Evolutionary conservation across 1,140 invertebrate species (phyloP), one percentile per base, ranked within the genome.

Genomic region (Aradophagus sp.): DNA sequence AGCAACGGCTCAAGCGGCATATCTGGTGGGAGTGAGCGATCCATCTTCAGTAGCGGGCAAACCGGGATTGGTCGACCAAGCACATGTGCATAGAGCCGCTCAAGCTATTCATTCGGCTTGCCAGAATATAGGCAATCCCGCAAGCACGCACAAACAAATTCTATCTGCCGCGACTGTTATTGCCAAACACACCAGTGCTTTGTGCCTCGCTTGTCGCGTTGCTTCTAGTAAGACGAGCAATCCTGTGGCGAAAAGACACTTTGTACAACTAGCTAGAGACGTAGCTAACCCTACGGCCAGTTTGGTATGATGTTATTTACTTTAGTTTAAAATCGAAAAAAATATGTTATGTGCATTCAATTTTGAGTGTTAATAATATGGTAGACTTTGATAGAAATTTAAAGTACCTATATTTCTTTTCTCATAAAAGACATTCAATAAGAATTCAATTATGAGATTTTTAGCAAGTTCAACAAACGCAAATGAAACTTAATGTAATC

Each of bases 211-310:
- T 17, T 99, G 97, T 80, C 89, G 97, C 12, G 87, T 93, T 1
- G 97, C 97, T 0, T 98, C 96, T 8, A 93, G 93, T 38, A 95
- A 94, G 81, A 98, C 95, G 2, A 91, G 88, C 41, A 97, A 99
- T 85, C 94, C 97, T 0, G 94, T 95, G 13, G 95, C 96, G 27
- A 98, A 98, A 84, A 86, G 96, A 59, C 96, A 99, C 80, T 99
- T 99, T 84, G 97, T 99, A 11, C 96, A 99, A 79, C 94, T 95
- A 58, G 97, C 97, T 15, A 98, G 98, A 81, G 95, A 98, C 80
- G 96, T 99, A 1, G 98, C 98, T 13, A 97, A 97, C 84, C 95
- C 95, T 2, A 99, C 98, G 2, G 95, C 97, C 0, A 91, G 91
- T 70, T 87, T 99, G 4, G 97, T 69, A 61, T 1, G 62, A 11